phyloP scores from a whole-genome alignment of 1,140 invertebrate genomes.

The Physella acuta region DNA sequence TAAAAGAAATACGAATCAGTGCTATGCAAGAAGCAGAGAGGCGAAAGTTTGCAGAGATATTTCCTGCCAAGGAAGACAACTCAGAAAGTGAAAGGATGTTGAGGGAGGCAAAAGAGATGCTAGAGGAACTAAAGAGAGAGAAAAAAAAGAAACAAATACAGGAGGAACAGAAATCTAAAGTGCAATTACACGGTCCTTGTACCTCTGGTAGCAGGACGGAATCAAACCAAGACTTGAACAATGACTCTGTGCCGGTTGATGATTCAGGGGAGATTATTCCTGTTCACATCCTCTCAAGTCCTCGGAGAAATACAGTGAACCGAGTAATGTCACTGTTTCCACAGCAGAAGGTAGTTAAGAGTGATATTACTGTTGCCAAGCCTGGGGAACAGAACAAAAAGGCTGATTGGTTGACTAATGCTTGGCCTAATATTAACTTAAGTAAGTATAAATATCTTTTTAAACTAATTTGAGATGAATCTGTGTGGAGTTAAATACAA shows the following conservation, averaged over 20 bases:
- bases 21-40: constrained; percentile 42
- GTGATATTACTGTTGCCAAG: not conserved
- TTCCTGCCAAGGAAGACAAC: constrained; percentile 37
- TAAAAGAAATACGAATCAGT: constrained; percentile 39
- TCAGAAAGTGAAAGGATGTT: constrained; percentile 33
- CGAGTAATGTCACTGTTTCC: too few species aligned
- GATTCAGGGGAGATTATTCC: constrained; percentile 47
- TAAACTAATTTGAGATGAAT: too few species aligned
- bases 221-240: not conserved
- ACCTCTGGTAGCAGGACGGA: too few species aligned
- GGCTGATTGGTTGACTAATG: constrained; percentile 6
- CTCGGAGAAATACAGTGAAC: not conserved
- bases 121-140: constrained; percentile 32
- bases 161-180: too few species aligned
- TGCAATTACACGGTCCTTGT: too few species aligned
- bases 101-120: constrained; percentile 36
- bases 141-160: constrained; percentile 23
- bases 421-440: constrained; percentile 21
- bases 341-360: not conserved
- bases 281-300: constrained; percentile 31
- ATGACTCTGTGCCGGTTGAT: constrained; percentile 20
- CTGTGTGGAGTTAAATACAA: too few species aligned
- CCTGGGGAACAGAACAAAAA: not conserved
- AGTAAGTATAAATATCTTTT: constrained; percentile 19
- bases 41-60: constrained; percentile 44